Conservation (phyloP, 2,797 vertebrate species). For the Paramormyrops hopkinsi region DNA sequence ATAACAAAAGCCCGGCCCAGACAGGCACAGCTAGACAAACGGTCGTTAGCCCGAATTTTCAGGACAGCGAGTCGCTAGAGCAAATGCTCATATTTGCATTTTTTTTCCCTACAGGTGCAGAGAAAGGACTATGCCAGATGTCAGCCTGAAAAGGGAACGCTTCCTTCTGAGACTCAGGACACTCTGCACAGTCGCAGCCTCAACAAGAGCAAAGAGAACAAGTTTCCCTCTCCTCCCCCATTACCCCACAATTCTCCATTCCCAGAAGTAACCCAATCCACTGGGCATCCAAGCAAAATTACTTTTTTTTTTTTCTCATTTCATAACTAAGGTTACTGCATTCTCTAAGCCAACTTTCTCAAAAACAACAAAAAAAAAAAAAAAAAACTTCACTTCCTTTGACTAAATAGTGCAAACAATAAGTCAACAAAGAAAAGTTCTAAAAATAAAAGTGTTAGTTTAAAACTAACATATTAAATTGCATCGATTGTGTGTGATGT, state of each 20-base stretch:
- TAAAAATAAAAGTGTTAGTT: neutral
- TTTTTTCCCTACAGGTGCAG: conserved; percentile 70
- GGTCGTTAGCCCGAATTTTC: conserved; percentile 58
- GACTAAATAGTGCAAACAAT: neutral
- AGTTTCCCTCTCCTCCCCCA: conserved; percentile 50
- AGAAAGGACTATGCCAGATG: conserved; percentile 71
- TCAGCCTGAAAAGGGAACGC: conserved; percentile 66
- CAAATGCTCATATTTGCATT: conserved; percentile 63
- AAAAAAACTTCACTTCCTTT: neutral
- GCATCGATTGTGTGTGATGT: neutral
- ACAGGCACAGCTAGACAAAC: conserved; percentile 61
- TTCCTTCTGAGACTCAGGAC: conserved; percentile 57
- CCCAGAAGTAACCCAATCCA: conserved; percentile 67
- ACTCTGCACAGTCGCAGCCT: conserved; percentile 54
- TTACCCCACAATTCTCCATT: conserved; percentile 43
- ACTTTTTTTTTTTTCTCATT: conserved; percentile 73
- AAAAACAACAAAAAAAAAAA: neutral
- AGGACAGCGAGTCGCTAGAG: conserved; percentile 49
- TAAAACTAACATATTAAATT: neutral
- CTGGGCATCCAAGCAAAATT: conserved; percentile 74
- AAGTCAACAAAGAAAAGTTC: neutral
- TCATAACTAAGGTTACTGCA: conserved; percentile 69
- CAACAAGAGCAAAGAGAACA: conserved; percentile 67
- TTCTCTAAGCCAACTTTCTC: conserved; percentile 42
- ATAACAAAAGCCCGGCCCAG: conserved; percentile 67